Conservation (phyloP, 2,797 vertebrate genomes). For the Xenentodon cancila region DNA sequence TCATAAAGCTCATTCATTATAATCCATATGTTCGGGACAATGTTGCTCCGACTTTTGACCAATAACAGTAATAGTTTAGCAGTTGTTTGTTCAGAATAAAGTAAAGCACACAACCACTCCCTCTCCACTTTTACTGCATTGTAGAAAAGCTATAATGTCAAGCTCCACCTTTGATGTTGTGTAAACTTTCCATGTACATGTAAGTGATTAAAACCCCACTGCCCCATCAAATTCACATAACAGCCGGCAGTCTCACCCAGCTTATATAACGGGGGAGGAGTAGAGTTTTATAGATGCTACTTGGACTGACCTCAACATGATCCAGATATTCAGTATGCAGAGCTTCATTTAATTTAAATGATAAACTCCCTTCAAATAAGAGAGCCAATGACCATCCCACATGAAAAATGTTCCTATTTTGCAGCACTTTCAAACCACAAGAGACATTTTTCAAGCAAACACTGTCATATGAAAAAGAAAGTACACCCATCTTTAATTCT, state of each 20-base stretch:
- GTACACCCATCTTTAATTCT: too few relatives aligned
- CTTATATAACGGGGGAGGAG: background rate
- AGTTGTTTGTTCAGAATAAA: background rate
- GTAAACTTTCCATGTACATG: constrained; percentile 3
- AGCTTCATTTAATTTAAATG: too few relatives aligned
- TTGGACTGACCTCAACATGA: background rate
- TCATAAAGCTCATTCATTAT: background rate
- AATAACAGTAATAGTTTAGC: background rate
- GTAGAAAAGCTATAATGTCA: background rate
- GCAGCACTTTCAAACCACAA: too few relatives aligned
- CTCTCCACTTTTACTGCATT: constrained; percentile 11
- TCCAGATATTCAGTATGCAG: background rate
- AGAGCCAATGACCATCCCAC: too few relatives aligned
- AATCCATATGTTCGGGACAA: background rate
- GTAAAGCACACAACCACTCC: background rate
- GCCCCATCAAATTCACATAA: background rate
- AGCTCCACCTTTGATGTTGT: background rate
- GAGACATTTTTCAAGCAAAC: too few relatives aligned
- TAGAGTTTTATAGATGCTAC: background rate
- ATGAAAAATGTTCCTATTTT: too few relatives aligned
- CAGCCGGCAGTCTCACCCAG: background rate
- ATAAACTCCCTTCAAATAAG: too few relatives aligned
- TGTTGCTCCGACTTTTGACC: background rate
- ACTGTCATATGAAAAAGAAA: too few relatives aligned
- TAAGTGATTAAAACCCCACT: background rate